Evolutionary conservation across 2,797 vertebrate species (phyloP).

Genomic region (Rhynchotus rufescens): DNA sequence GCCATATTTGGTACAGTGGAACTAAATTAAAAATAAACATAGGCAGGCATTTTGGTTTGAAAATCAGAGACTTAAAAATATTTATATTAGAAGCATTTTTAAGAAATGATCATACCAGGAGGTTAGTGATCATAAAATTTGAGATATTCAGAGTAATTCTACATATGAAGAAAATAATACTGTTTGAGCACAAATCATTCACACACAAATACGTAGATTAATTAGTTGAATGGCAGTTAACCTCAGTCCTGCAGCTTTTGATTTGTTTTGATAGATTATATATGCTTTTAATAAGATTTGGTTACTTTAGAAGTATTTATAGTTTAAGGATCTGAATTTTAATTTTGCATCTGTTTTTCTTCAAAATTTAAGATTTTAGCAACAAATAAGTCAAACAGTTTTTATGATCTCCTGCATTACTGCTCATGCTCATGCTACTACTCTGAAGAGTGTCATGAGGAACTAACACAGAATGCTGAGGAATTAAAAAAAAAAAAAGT

Average conservation of each 20-base stretch:
- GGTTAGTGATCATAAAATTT: background rate
- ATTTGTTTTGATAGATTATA: background rate
- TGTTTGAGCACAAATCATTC: background rate
- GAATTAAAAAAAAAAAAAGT: background rate
- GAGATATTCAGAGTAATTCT: background rate
- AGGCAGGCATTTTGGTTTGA: constrained; percentile 6
- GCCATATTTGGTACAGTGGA: constrained; percentile 17
- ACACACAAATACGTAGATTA: background rate
- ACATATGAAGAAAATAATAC: background rate
- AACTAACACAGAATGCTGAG: background rate
- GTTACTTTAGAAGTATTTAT: background rate
- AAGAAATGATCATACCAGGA: background rate
- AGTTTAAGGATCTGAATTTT: background rate
- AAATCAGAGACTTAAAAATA: constrained; percentile 48
- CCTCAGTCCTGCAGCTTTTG: background rate
- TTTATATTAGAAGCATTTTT: constrained; percentile 8
- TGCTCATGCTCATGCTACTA: background rate
- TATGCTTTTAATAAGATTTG: background rate
- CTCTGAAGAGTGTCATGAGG: background rate
- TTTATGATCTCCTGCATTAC: background rate
- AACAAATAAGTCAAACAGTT: background rate
- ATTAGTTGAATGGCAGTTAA: background rate
- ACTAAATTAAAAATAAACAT: constrained; percentile 61
- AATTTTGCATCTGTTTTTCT: background rate
- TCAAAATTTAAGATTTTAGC: background rate